Percentiles rank a stretch among this genome's conserved stretches.
Conservation (phyloP, 2,888 invertebrate genomes). For the Cephus nigrinus region DNA sequence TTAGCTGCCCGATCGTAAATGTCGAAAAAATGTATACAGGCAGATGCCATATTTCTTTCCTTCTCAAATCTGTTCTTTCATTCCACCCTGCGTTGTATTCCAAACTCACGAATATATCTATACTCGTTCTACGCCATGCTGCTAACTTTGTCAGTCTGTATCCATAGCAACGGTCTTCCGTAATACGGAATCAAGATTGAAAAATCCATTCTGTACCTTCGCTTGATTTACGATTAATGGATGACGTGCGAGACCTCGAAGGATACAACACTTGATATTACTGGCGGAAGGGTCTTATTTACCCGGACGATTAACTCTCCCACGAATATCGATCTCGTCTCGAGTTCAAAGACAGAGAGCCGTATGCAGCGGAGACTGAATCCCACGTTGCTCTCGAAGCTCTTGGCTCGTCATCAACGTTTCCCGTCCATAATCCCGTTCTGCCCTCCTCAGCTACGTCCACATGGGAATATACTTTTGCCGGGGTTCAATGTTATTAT, state of each 20-base stretch:
- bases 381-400: too few relatives aligned
- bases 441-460: neutral
- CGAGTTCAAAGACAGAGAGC: neutral
- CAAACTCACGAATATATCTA: neutral
- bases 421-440: neutral
- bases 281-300: neutral
- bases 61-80: neutral
- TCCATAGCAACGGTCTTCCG: neutral
- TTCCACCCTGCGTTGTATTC: neutral
- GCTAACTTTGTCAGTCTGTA: neutral
- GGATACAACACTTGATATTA: neutral
- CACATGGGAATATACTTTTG: neutral
- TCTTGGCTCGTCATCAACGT: neutral
- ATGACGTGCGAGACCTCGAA: neutral
- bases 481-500: neutral
- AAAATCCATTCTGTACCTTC: neutral
- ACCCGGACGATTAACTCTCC: neutral
- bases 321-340: neutral
- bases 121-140: neutral
- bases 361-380: too few relatives aligned
- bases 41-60: neutral
- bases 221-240: neutral
- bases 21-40: neutral
- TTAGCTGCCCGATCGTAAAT: neutral
- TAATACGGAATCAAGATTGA: neutral